Conservation (phyloP, 2,888 invertebrate species). For the Deilephila porcellus region DNA sequence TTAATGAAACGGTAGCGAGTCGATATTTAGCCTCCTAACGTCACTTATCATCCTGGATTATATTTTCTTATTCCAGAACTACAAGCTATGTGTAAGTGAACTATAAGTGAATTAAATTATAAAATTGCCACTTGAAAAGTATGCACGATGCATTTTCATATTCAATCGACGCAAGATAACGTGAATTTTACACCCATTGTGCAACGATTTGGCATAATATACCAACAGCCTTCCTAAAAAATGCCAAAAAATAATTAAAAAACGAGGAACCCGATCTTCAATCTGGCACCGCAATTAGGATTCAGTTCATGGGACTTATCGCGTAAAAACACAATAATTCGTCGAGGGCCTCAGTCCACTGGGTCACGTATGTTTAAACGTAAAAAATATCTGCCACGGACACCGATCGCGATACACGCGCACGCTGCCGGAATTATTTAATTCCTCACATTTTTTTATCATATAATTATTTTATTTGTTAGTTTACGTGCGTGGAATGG, state of each 20-base stretch:
- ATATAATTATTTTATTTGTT: slow-evolving; percentile 63
- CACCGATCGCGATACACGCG: slow-evolving; percentile 81
- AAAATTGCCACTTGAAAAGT: no score
- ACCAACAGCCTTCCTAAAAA: background rate
- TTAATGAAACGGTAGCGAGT: no score
- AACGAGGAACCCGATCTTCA: background rate
- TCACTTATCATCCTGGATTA: no score
- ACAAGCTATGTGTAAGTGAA: no score
- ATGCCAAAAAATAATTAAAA: background rate
- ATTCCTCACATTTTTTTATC: slow-evolving; percentile 61
- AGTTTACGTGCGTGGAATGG: slow-evolving; percentile 53
- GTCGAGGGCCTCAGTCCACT: slow-evolving; percentile 44
- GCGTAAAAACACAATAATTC: slow-evolving; percentile 62
- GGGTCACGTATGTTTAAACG: slow-evolving; percentile 76
- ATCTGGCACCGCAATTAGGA: background rate
- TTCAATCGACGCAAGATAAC: no score
- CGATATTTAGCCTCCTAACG: no score
- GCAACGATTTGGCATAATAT: no score
- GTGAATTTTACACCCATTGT: no score
- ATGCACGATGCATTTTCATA: no score
- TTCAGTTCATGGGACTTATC: slow-evolving; percentile 8
- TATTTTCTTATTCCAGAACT: no score
- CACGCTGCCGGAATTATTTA: slow-evolving; percentile 79
- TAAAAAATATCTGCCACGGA: slow-evolving; percentile 71
- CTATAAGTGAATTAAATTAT: no score